phyloP scores from a whole-genome alignment of 2,797 vertebrate genomes.

The Danio aesculapii region DNA sequence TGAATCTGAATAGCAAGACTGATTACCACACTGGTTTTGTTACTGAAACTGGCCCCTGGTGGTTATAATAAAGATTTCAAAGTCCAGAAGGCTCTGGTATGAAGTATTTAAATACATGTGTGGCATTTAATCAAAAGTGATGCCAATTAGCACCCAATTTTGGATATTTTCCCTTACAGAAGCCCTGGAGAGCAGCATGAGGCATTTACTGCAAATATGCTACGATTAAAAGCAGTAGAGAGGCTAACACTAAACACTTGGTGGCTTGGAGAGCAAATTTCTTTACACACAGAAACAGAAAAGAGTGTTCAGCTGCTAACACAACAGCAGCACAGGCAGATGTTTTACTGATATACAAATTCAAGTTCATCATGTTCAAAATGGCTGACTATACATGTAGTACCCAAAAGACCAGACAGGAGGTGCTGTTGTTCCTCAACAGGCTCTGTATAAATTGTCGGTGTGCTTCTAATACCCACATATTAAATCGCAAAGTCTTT shows the following conservation, averaged over 20 bases:
- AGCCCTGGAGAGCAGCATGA: constrained; percentile 19
- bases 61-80: not conserved
- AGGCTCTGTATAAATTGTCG: constrained; percentile 42
- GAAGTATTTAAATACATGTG: not conserved
- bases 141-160: not conserved
- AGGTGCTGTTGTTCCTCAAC: constrained; percentile 66
- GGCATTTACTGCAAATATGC: not conserved
- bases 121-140: not conserved
- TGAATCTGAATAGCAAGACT: too few species aligned
- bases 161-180: constrained; percentile 10
- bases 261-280: not conserved
- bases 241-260: constrained; percentile 6
- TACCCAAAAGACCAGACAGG: constrained; percentile 68
- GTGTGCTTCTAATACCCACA: constrained; percentile 47
- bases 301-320: constrained; percentile 11
- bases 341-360: constrained; percentile 28
- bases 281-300: constrained; percentile 13
- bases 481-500: constrained; percentile 51
- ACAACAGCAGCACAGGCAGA: not conserved
- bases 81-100: not conserved
- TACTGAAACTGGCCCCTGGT: too few species aligned
- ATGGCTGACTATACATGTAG: constrained; percentile 49
- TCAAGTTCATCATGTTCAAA: constrained; percentile 32
- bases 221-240: constrained; percentile 8
- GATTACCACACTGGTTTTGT: too few species aligned